Evolutionary conservation across 2,888 invertebrate species (phyloP), one percentile per base, ranked within the genome.

Genomic region (Oconnorella tubifera): DNA sequence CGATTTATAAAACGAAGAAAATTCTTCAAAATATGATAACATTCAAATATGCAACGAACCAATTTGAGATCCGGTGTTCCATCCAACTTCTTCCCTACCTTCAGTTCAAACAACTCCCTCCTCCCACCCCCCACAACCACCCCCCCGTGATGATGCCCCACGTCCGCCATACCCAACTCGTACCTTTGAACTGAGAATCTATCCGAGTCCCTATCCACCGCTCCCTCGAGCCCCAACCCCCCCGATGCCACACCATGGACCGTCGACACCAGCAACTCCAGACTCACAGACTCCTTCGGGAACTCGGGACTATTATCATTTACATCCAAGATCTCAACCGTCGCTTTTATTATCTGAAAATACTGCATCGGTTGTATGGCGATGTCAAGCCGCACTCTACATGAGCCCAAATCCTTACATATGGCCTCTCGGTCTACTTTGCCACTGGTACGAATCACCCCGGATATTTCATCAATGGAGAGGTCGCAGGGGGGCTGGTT

Each of bases 281-380:
- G 50, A 50, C 31, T 40, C 23, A 66, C 53, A 23, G 50, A 56
- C 2, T 51, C 29, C n/a, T 59, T 55, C 2, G 64, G 63, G 64
- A 72, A 72, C 40, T 66, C 50, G 3, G 72, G 72, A 28, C 31
- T 48, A 62, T 72, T 70, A 50, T 72, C 72, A 57, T 72, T 72
- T 48, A 68, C 57, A 56, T 72, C 72, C 10, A 56, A 19, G 40
- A 72, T 59, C 29, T 66, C 64, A 23, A 72, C 63, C 19, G 53
- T 65, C 23, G 69, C 69, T 48, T 71, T 69, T 56, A 72, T 62
- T 50, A 69, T 64, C 55, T 62, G 65, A 56, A 70, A 69, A 53
- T 63, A 62, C 28, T 29, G 27, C 33, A 61, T 49, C 1, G 68
- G 67, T 28, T 60, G 65, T 3, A 71, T 56, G 6, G 67, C 72